Base-by-base conservation (phyloP, 1,140 invertebrate genomes). In the Ganaspis sp. region DNA sequence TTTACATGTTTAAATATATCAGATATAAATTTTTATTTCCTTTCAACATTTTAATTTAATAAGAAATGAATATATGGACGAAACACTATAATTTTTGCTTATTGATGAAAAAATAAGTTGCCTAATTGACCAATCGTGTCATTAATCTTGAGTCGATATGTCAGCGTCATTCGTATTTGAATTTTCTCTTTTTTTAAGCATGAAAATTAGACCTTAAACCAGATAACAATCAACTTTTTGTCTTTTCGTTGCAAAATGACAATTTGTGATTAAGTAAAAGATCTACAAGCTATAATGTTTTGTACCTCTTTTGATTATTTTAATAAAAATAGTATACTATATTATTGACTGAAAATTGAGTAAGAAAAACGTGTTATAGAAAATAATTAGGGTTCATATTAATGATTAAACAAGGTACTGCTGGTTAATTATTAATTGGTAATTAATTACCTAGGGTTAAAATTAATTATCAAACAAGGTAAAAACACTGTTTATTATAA, bases 1-100 rank as follows among this genome's bases (percentile, higher is more conserved):
- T 64, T 64, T 64, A 64, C 26, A 29, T 34, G 26, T 26, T n/a
- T 0, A 29, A n/a, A 58, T 58, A 26, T 58, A 26, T 64, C 26
- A 15, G 19, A 34, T n/a, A 49, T 49, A 15, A 49, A 49, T 4
- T 49, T 49, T 17, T 17, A 3, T 34, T 64, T 64, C 9, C 3
- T 64, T 12, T 6, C n/a, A 15, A 12, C 6, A 12, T 29, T 26
- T 64, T 34, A 15, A n/a, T 29, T 29, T 64, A 2, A 29, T 29
- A n/a, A 29, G 45, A 76, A 69, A 53, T 58, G 26, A 70, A 37
- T 73, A 70, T 74, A 29, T 64, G 58, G 19, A 8, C n/a, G 45
- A 19, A 49, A n/a, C 45, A 49, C 15, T 17, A 49, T 49, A n/a
- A 29, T 64, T 34, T 64, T 11, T 64, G 58, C 58, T 64, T 64